These are phyloP conservation scores for Lamellibrachia columna DNA, from an alignment of 2,888 invertebrate species.

Conservation along the genomic window DNA sequence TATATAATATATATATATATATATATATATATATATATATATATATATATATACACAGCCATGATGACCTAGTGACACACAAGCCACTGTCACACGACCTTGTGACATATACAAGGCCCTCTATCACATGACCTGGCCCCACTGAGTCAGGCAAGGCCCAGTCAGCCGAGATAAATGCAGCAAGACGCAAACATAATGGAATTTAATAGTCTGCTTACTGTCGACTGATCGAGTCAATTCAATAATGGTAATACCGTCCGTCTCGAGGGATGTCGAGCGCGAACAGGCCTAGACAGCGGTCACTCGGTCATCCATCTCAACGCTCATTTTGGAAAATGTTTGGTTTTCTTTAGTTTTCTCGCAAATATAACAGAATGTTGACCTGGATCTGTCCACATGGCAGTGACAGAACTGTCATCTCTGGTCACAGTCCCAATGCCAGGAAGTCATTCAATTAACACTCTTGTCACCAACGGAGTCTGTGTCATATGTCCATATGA, in stretches of 20 bases:
- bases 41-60: no score
- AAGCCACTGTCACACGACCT: not conserved
- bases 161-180: not conserved
- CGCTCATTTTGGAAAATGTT: not conserved
- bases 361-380: not conserved
- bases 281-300: not conserved
- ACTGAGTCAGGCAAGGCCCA: not conserved
- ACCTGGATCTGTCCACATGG: no score
- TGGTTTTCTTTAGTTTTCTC: not conserved
- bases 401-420: no score
- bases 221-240: constrained; percentile 16
- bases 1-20: no score
- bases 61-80: no score
- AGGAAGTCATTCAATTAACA: no score
- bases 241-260: constrained; percentile 16
- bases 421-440: no score
- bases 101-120: not conserved
- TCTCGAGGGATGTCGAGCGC: not conserved
- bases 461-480: no score
- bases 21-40: no score
- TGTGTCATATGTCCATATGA: no score
- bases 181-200: constrained; percentile 16
- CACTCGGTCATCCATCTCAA: not conserved
- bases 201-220: constrained; percentile 16
- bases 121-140: not conserved